phyloP scores from a whole-genome alignment of 2,888 invertebrate species.

The Leptothorax acervorum region DNA sequence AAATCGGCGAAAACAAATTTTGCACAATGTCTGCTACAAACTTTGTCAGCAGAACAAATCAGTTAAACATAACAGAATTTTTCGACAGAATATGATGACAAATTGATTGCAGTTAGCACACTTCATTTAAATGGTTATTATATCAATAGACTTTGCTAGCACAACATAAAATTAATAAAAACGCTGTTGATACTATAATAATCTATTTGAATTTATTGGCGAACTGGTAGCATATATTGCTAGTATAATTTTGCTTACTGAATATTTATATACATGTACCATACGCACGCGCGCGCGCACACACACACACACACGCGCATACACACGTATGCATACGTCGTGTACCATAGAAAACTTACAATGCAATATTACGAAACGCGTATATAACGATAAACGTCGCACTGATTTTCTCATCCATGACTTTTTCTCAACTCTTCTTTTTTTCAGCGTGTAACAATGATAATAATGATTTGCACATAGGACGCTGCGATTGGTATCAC shows the following conservation, averaged over 20 bases:
- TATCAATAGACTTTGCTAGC: too few species aligned
- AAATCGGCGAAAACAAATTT: too few species aligned
- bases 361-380: neutral
- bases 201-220: too few species aligned
- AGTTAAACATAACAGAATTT: too few species aligned
- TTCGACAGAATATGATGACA: too few species aligned
- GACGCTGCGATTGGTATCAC: conserved; percentile 67
- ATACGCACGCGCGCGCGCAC: neutral
- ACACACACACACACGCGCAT: neutral
- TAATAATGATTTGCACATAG: neutral
- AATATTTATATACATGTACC: neutral
- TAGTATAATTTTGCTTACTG: neutral
- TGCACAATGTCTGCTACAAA: too few species aligned
- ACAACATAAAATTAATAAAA: too few species aligned
- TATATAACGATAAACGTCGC: neutral
- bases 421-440: neutral
- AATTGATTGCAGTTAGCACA: too few species aligned
- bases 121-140: too few species aligned
- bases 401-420: neutral
- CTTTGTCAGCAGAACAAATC: too few species aligned
- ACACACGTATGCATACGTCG: neutral
- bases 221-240: too few species aligned
- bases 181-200: too few species aligned
- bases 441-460: neutral
- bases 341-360: conserved; percentile 7